Evolutionary conservation across 1,140 invertebrate genomes (phyloP).

Genomic region (Heliconius himera): DNA sequence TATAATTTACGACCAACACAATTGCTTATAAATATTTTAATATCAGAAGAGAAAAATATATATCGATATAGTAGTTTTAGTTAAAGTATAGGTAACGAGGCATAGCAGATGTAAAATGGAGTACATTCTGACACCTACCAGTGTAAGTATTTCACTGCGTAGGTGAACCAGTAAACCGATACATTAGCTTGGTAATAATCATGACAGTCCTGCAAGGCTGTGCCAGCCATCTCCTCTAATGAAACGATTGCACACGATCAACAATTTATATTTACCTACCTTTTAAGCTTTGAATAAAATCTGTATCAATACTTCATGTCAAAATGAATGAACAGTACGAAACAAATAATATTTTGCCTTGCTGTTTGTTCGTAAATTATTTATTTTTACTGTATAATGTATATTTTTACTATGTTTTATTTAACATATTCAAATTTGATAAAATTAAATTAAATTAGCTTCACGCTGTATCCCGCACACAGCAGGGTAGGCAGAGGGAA

Average conservation of each 20-base stretch:
- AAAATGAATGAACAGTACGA: background rate
- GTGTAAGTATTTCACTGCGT: constrained; percentile 40
- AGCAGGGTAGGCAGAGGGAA: too few relatives aligned
- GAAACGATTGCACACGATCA: constrained; percentile 30
- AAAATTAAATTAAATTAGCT: too few relatives aligned
- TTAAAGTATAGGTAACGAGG: background rate
- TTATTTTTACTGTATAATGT: background rate
- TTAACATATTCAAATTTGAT: too few relatives aligned
- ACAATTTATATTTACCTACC: constrained; percentile 17
- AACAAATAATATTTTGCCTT: too few relatives aligned
- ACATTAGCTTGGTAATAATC: constrained; percentile 41
- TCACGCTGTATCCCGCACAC: too few relatives aligned
- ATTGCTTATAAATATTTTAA: constrained; percentile 13
- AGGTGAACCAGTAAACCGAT: constrained; percentile 62
- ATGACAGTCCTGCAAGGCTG: constrained; percentile 44
- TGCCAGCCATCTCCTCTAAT: constrained; percentile 39
- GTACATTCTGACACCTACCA: constrained; percentile 22
- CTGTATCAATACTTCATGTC: background rate
- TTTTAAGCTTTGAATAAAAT: constrained; percentile 3
- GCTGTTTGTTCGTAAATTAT: background rate
- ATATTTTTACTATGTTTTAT: background rate
- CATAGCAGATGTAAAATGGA: constrained; percentile 10
- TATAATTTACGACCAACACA: constrained; percentile 6
- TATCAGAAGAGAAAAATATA: background rate
- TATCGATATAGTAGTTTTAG: background rate